Evolutionary conservation across 2,113 vertebrate species (phyloP).

Genomic region (Ctenodactylus gundi): DNA sequence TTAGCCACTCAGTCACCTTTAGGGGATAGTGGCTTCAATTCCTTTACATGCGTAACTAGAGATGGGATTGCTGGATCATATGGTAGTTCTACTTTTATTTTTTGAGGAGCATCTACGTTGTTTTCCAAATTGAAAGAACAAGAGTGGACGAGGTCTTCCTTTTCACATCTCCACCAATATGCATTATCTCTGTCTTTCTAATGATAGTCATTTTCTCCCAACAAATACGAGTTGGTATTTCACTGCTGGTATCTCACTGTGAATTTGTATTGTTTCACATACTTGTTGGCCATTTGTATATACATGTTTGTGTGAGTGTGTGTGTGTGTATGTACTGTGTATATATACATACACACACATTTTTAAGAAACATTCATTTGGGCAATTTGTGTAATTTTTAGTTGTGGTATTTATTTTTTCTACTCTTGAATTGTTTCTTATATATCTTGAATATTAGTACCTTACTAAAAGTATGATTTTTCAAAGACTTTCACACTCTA

Average conservation of each 20-base stretch:
- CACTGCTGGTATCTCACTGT: not conserved
- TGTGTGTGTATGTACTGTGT: too few species aligned
- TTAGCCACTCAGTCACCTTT: not conserved
- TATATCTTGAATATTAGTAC: not conserved
- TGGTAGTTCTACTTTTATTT: not conserved
- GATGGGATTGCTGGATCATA: not conserved
- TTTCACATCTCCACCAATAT: not conserved
- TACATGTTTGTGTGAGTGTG: too few species aligned
- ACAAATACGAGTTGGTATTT: not conserved
- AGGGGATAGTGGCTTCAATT: not conserved
- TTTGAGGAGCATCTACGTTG: not conserved
- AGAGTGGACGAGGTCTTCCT: not conserved
- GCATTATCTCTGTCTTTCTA: not conserved
- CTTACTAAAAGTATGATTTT: not conserved
- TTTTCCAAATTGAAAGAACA: not conserved
- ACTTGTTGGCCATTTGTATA: not conserved
- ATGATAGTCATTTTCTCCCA: not conserved
- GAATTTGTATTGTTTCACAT: not conserved
- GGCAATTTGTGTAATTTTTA: not conserved
- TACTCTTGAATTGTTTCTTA: not conserved
- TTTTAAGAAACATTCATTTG: not conserved
- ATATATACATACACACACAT: too few species aligned
- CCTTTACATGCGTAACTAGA: not conserved
- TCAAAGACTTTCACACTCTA: not conserved
- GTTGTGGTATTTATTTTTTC: not conserved